Evolutionary conservation across 2,797 vertebrate genomes (phyloP).

Genomic region (Aplochiton taeniatus): DNA sequence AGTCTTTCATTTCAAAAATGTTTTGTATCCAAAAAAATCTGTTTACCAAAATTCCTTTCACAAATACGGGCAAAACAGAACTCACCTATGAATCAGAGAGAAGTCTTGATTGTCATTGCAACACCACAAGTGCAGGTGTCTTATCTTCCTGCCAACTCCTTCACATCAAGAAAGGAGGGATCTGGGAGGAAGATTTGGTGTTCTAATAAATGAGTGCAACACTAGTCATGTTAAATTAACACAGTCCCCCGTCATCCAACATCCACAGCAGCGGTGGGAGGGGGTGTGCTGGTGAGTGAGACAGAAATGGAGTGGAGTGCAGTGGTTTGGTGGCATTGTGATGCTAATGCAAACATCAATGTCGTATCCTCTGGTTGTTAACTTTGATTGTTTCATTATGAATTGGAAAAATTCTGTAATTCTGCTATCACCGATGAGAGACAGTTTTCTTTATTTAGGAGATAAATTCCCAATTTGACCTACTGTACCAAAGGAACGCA

Average conservation of each 20-base stretch:
- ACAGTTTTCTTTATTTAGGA: too few species aligned
- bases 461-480: too few species aligned
- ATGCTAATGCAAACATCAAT: constrained; percentile 43
- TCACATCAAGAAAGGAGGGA: constrained; percentile 21
- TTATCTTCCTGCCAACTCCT: constrained; percentile 14
- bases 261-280: constrained; percentile 33
- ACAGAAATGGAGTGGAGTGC: constrained; percentile 29
- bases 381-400: too few species aligned
- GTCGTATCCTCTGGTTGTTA: constrained; percentile 11
- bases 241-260: constrained; percentile 33
- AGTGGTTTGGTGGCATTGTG: constrained; percentile 38
- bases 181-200: constrained; percentile 20
- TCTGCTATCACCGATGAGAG: too few species aligned
- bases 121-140: constrained; percentile 26
- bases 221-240: constrained; percentile 52
- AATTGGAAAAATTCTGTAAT: too few species aligned
- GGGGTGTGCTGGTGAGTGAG: constrained; percentile 15
- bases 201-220: constrained; percentile 52
- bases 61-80: background rate
- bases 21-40: too few species aligned
- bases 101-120: constrained; percentile 23
- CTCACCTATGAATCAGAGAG: constrained; percentile 53
- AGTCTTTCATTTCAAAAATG: too few species aligned
- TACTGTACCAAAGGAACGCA: too few species aligned
- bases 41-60: too few species aligned